phyloP scores from a whole-genome alignment of 2,888 invertebrate species.

The Odontothrips loti region DNA sequence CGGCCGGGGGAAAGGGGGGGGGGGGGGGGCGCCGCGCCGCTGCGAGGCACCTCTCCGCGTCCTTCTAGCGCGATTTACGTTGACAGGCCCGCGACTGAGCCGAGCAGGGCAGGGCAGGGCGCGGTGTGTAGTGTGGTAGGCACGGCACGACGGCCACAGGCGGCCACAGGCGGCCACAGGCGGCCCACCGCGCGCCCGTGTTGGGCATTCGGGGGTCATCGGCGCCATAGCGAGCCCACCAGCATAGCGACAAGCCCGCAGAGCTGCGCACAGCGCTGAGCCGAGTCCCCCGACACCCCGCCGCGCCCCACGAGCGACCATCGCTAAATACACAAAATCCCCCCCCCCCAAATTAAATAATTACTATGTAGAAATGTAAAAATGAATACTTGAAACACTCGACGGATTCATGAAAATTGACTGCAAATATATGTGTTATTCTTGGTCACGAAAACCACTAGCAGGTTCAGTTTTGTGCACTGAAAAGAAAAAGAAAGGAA shows the following conservation, averaged over 20 bases:
- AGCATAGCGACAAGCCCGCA: neutral
- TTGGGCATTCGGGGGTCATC: neutral
- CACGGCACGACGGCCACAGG: neutral
- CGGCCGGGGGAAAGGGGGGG: too few species aligned
- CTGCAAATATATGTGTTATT: too few species aligned
- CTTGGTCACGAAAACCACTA: too few species aligned
- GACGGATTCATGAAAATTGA: too few species aligned
- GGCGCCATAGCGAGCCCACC: neutral
- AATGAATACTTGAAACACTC: too few species aligned
- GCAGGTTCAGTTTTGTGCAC: too few species aligned
- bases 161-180: neutral
- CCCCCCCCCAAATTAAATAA: too few species aligned
- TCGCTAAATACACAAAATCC: too few species aligned
- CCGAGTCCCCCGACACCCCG: neutral
- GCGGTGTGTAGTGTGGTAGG: neutral
- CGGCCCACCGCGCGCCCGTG: neutral
- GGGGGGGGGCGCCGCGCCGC: neutral
- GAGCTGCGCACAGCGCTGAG: neutral
- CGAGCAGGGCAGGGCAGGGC: neutral
- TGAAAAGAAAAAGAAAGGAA: too few species aligned
- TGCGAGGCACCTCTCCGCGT: neutral
- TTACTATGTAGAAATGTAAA: too few species aligned
- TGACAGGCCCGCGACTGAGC: neutral
- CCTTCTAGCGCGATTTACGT: conserved; percentile 3
- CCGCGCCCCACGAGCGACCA: too few species aligned